Base-by-base conservation (phyloP, 2,113 vertebrate genomes). In the Reinhardtius hippoglossoides region DNA sequence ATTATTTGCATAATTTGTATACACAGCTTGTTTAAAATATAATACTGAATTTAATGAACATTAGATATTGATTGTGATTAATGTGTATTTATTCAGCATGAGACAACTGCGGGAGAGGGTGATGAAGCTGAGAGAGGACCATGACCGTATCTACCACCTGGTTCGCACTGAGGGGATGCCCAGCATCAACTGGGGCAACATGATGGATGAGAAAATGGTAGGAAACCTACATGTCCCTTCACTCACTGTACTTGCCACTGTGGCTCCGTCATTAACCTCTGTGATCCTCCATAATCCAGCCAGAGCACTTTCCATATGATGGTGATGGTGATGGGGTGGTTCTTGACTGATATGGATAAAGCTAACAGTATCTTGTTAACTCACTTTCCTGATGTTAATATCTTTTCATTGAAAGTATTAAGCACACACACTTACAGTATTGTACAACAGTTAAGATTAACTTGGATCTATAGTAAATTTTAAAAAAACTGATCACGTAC, bases 121-220 rank as follows among this genome's bases (percentile, higher is more conserved):
- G 67, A 70, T 20, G 59, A 97, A 95, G 89, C 90, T 98, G 61
- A 94, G 80, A 0, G 84, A 87, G n/a, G 97, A 98, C 13, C 96
- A 96, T 0, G 76, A 95, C 1, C 95, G 94, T 23, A 96, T 99
- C 88, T 99, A 99, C 94, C 95, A 86, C 83, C 91, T 94, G 44
- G 88, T 35, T 52, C 95, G 96, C 56, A 93, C 92, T 0, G 93
- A 94, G 0, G 94, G 97, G 20, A 56, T 67, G 70, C 98, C 98
- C 4, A 96, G 86, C 62, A 93, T 99, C 90, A 95, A 99, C 95
- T 99, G 98, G 98, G 92, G 93, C 1, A 95, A 92, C 0, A 92
- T 98, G 78, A 96, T 99, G 2, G 96, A 98, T 1, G 97, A 98
- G 86, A 99, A 99, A 68, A 94, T 95, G 95, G 98, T 99, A 93